Base-by-base conservation (phyloP, 2,888 invertebrate species). In the Agrochola lychnidis region DNA sequence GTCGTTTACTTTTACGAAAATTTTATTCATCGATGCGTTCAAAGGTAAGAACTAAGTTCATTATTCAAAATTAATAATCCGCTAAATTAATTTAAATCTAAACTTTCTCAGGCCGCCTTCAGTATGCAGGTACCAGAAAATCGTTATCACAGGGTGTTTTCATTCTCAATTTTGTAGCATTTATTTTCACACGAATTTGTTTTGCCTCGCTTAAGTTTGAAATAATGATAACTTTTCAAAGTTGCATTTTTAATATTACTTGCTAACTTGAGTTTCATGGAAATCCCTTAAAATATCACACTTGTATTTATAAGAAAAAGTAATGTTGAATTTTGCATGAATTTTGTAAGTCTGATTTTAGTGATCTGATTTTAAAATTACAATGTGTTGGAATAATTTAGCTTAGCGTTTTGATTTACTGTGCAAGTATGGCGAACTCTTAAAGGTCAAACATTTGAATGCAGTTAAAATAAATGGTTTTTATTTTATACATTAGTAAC, bases 41-140 rank as follows among this genome's bases (percentile, higher is more conserved):
- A 81, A 83, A 84, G 79, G 85, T 89, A 89, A 91, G 90, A 92
- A 88, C 90, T 86, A 90, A 93, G 93, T 94, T 94, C 94, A 94
- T 95, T 94, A 95, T 93, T 94, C 94, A 94, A 94, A 95, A 95
- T 95, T 96, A 96, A 95, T 96, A 95, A 96, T 94, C 94, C 94
- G 92, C 92, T 92, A 94, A 96, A 96, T 96, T 94, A 73, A 73
- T 73, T 73, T 73, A 91, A 94, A 94, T 94, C 91, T 88, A 89
- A 94, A 95, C 92, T 95, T 95, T 93, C 90, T 90, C 89, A 93
- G 51, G 94, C 93, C 94, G 90, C 78, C 85, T 94, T 92, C 87
- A 91, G 90, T 90, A n/a, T 67, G 86, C 62, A 91, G 90, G 84
- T 83, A 87, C 90, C 90, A 89, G 91, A 88, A 89, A 91, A 91